Conservation (phyloP, 2,797 vertebrate species). For the Phrynocephalus vlangalii region DNA sequence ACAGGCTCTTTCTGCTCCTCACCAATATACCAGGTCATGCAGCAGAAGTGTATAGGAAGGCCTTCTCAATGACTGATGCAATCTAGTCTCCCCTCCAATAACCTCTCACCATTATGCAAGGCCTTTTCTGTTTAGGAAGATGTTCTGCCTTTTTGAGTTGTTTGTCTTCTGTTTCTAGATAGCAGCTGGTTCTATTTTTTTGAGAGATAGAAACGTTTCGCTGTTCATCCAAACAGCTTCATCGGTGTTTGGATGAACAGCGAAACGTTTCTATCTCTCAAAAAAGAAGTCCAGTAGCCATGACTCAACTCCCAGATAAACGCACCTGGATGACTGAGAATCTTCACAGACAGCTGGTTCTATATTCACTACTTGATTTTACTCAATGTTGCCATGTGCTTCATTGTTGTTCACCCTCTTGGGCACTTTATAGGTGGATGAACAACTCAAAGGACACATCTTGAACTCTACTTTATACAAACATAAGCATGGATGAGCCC, state of each 20-base stretch:
- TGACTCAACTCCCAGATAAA: too few species aligned
- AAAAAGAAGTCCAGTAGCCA: too few species aligned
- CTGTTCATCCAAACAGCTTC: too few species aligned
- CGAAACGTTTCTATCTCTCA: too few species aligned
- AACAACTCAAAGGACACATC: background rate
- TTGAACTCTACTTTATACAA: background rate
- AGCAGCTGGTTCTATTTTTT: background rate
- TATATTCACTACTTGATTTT: background rate
- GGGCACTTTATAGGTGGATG: background rate
- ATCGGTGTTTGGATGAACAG: too few species aligned
- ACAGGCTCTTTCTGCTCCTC: background rate
- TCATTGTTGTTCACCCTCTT: background rate
- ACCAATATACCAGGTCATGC: background rate
- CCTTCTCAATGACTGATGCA: background rate
- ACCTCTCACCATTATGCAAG: background rate
- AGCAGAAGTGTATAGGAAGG: background rate
- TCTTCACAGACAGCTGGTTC: too few species aligned
- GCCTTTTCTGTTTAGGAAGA: background rate
- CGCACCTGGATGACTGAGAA: too few species aligned
- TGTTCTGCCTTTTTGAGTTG: background rate
- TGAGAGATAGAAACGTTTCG: too few species aligned
- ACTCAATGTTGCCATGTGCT: background rate
- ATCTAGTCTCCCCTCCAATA: background rate
- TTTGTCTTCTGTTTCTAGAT: background rate
- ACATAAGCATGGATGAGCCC: background rate